These are phyloP conservation scores for Panthera uncia DNA, from an alignment of 2,113 vertebrate genomes.

Conservation along the genomic window DNA sequence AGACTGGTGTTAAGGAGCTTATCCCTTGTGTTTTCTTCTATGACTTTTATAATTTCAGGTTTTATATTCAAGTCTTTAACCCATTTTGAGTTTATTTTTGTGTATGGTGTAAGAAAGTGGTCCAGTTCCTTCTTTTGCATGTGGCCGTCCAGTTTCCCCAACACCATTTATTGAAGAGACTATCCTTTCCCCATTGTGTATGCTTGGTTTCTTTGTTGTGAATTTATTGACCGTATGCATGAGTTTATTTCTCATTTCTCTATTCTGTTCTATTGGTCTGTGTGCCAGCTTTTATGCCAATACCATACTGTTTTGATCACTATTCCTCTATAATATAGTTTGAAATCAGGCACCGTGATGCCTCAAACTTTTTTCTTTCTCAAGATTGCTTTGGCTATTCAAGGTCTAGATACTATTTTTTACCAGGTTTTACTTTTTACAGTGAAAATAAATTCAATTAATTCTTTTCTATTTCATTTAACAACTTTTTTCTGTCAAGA, in stretches of 20 bases:
- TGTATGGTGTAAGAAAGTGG: background rate
- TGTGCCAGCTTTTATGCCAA: background rate
- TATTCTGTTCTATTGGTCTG: background rate
- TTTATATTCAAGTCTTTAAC: background rate
- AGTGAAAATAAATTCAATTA: background rate
- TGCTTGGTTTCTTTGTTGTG: background rate
- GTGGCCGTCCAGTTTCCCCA: background rate
- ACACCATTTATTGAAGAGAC: background rate
- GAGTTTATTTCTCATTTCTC: background rate
- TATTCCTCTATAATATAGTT: background rate
- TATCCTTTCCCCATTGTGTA: background rate
- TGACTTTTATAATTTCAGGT: background rate
- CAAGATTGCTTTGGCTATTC: background rate
- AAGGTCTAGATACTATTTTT: background rate
- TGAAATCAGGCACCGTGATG: background rate
- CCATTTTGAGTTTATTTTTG: background rate
- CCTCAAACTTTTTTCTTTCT: background rate
- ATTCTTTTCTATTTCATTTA: background rate
- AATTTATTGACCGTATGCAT: background rate
- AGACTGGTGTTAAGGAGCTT: background rate
- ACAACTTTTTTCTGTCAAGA: background rate
- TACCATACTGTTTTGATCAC: background rate
- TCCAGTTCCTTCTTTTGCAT: background rate
- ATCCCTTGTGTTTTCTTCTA: background rate
- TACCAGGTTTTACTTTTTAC: background rate